Conservation (phyloP, 2,888 invertebrate species). For the Tyria jacobaeae region DNA sequence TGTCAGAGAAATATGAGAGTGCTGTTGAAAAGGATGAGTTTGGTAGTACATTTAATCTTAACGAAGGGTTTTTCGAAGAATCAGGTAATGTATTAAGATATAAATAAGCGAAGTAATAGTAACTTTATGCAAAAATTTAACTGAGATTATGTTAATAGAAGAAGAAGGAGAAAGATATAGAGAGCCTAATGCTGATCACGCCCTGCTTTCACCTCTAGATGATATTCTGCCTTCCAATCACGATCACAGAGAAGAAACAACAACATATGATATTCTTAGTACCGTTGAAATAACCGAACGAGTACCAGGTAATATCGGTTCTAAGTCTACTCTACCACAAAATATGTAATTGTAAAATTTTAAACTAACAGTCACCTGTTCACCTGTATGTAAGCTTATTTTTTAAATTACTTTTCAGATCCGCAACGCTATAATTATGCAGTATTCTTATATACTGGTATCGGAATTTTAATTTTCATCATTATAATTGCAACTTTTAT, state of each 20-base stretch:
- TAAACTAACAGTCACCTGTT: no score
- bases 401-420: slow-evolving; percentile 57
- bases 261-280: slow-evolving; percentile 19
- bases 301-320: slow-evolving; percentile 21
- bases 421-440: slow-evolving; percentile 43
- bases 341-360: neutral
- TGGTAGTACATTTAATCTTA: slow-evolving; percentile 37
- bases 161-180: slow-evolving; percentile 67
- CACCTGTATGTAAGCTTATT: slow-evolving; percentile 8
- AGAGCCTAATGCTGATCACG: slow-evolving; percentile 66
- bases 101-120: neutral
- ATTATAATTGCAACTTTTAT: slow-evolving; percentile 57
- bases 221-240: slow-evolving; percentile 20
- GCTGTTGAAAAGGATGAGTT: slow-evolving; percentile 91
- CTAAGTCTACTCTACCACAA: neutral
- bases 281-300: slow-evolving; percentile 28
- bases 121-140: neutral
- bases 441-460: slow-evolving; percentile 62
- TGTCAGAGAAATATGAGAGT: slow-evolving; percentile 92
- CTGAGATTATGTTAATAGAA: slow-evolving; percentile 38
- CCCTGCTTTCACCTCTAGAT: slow-evolving; percentile 52
- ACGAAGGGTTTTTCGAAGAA: slow-evolving; percentile 64
- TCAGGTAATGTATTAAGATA: slow-evolving; percentile 57
- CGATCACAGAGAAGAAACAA: slow-evolving; percentile 33
- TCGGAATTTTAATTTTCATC: slow-evolving; percentile 57